Base-by-base conservation (phyloP, 2,797 vertebrate genomes). In the Alcedo quadribrachys region DNA sequence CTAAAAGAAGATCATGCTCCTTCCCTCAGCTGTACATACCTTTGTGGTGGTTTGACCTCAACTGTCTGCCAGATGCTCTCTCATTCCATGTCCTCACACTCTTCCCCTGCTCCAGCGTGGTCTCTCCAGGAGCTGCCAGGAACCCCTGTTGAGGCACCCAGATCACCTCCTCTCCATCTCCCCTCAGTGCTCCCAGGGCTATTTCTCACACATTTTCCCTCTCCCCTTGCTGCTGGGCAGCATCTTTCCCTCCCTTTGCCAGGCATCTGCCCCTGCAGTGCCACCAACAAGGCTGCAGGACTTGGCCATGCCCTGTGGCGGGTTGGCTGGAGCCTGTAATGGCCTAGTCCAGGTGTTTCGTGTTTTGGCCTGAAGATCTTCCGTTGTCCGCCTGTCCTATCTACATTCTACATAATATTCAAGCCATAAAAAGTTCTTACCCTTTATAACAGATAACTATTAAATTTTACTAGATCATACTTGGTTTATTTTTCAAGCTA, bases 211-310 rank as follows among this genome's bases (percentile, higher is more conserved):
- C 46, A n/a, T 12, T 25, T 6, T 13, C 5, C 24, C 12, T 35
- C 12, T 33, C 4, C 25, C 28, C 13, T 32, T 55, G 50, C 5
- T 5, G 11, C 20, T 0, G 0, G 33, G 33, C 35, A 46, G 28
- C 2, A 1, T 25, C 35, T 28, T 37, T 17, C 18, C 62, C 48
- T 30, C 24, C 5, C 14, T 35, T 7, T 14, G 13, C 3, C 17
- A 12, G 35, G 45, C 4, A 27, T 8, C 24, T 50, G 24, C 27
- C 25, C 0, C 48, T 15, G 0, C 4, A 27, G 13, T 0, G 2
- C 32, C 0, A 0, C 62, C 33, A 60, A 8, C 0, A 2, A 30
- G 69, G 53, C 30, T 12, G 8, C 8, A 6, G 53, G 30, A 20
- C 53, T 55, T 12, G 22, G 58, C 14, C 1, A 2, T 30, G 37